Base-by-base conservation (phyloP, 2,113 vertebrate species). In the Hemibagrus wyckioides region DNA sequence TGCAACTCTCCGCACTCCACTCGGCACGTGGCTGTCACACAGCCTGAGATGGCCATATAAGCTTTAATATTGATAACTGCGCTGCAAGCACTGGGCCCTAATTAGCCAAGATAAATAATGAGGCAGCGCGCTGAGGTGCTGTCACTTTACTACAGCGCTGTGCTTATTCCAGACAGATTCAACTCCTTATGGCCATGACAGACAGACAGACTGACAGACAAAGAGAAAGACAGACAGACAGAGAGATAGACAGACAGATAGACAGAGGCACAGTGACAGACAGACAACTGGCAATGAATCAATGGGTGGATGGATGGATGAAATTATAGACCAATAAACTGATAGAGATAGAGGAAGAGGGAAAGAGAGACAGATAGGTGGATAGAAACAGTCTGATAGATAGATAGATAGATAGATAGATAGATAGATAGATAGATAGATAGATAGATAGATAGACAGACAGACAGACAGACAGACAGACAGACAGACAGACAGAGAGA, bases 61-160 rank as follows among this genome's bases (percentile, higher is more conserved):
- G 92, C 91, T 92, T 94, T 93, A 94, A 94, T 93, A 94, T 93
- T 93, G 93, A 95, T 94, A 94, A 94, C 88, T 87, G 91, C 90
- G 90, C 88, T 87, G 89, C 91, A 91, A 89, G 81, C 89, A 93
- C 92, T 88, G 88, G 90, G 91, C 91, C 93, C 89, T 91, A 91
- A 94, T 95, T 94, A 92, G 91, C 81, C 63, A 92, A 93, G 92
- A 90, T 83, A 79, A 87, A 88, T 88, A 88, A 86, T 86, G 59
- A 90, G 87, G 69, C 54, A 52, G 90, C n/a, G 48, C 67, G 50
- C 80, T 73, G 36, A 61, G 91, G 89, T 92, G 87, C 89, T 90
- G 91, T 93, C 90, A 91, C 90, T 93, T 94, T 75, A 50, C 57
- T 84, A 76, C 80, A 71, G 57, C 10, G 15, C 63, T 80, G 5